Evolutionary conservation across 2,888 invertebrate species (phyloP), one percentile per base, ranked within the genome.

Genomic region (Leptinotarsa rubiginosa): DNA sequence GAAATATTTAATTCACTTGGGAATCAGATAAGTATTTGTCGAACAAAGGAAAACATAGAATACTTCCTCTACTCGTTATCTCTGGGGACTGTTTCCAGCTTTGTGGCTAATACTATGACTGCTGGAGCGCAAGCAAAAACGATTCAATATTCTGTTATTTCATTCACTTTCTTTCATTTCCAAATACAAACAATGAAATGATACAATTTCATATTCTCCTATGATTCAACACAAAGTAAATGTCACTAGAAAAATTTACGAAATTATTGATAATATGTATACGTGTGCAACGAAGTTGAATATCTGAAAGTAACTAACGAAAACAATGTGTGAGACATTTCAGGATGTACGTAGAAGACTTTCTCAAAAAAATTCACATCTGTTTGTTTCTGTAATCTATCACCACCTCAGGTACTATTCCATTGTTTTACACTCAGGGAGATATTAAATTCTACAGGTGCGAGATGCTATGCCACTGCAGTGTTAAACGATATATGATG

Each of bases 1-100:
- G 80, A 81, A 82, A 81, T 81, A 81, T 81, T 80, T 79, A 75
- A 80, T 77, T 77, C 77, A 77, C 78, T 69, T 47, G 81, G 79
- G 80, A 74, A 74, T 75, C 68, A 73, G 72, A 70, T 75, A 76
- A 78, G 78, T 77, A 79, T 79, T 80, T 79, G 72, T 74, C 74
- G 72, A 73, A 76, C 65, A 75, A 47, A 74, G 74, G 77, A 77
- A 76, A 74, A 68, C 15, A 50, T 49, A 18, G 31, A 22, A 49
- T 41, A 68, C 10, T 66, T 49, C 31, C 15, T 52, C 18, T 25
- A 31, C 25, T 41, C 41, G 68, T 54, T 50, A 16, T 31, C 54
- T 31, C 18, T 25, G 12, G 41, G 54, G 22, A 31, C 31, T 54
- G 52, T 68, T 68, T 68, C n/a, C 41, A 47, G 56, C 47, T 31